Evolutionary conservation across 2,888 invertebrate genomes (phyloP), one percentile per base, ranked within the genome.

Genomic region (Leucania comma): DNA sequence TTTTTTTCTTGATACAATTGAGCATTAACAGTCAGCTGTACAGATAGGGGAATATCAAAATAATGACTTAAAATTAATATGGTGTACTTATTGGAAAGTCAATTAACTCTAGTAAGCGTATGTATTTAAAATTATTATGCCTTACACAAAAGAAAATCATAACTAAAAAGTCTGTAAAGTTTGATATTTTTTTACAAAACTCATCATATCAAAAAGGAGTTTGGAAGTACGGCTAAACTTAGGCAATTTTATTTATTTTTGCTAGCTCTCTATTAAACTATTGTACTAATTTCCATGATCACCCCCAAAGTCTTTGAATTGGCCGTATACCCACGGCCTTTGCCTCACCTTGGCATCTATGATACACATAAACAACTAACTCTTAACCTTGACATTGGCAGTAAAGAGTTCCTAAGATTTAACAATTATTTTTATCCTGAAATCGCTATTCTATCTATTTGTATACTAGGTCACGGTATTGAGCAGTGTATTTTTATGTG

Each of bases 361-460:
- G 67, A 77, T 68, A 70, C 77, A 79, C 71, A 67, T 77, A 74
- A 77, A 83, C 74, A 83, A 81, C 72, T 68, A 60, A 74, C 38
- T 48, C 51, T 20, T 72, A 83, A 69, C 82, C 83, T 83, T 83
- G 84, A 83, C 84, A 83, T 54, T 84, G 84, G 54, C 59, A 69
- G 4, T 53, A 53, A 58, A 81, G 32, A 64, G 65, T 71, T 75
- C 65, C 32, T 29, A 68, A 71, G 3, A 69, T n/a, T 53, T 69
- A 2, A 26, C 14, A 35, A 29, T n/a, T 66, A 35, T 57, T 54
- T 51, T 56, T 8, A 48, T 20, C 38, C 38, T 22, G 17, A 46
- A 68, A 59, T 42, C 26, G 22, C 48, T 20, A 10, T 26, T 29
- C 24, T 59, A 26, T 35, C 57, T 35, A 14, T 53, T 56, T 17